These are phyloP conservation scores for Archivesica marissinica DNA, from an alignment of 1,140 invertebrate genomes.

Conservation along the genomic window DNA sequence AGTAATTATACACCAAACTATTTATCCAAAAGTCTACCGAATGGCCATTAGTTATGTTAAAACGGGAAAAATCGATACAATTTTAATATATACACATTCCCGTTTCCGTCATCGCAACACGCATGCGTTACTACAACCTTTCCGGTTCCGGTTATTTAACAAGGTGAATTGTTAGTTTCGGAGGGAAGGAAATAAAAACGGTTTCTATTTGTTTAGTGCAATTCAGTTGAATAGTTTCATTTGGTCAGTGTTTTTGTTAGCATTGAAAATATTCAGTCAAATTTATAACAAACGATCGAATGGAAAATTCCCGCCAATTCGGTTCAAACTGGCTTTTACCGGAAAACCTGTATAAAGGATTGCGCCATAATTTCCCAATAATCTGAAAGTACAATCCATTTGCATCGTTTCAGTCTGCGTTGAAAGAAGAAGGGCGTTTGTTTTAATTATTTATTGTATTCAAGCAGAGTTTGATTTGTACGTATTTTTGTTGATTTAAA, in stretches of 20 bases:
- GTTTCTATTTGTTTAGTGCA: no score
- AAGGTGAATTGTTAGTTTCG: neutral
- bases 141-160: slow-evolving; percentile 74
- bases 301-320: slow-evolving; percentile 34
- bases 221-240: no score
- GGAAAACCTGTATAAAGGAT: slow-evolving; percentile 7
- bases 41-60: slow-evolving; percentile 74
- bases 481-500: no score
- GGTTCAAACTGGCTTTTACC: slow-evolving; percentile 46
- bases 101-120: slow-evolving; percentile 71
- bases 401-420: no score
- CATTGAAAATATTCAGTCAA: neutral
- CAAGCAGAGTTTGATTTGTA: no score
- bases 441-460: no score
- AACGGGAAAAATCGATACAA: slow-evolving; percentile 81
- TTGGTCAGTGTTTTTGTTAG: neutral
- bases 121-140: slow-evolving; percentile 72
- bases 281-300: no score
- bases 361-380: slow-evolving; percentile 27
- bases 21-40: slow-evolving; percentile 68
- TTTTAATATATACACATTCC: slow-evolving; percentile 81
- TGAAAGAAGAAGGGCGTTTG: no score
- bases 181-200: neutral
- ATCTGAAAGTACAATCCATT: neutral
- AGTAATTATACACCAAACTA: slow-evolving; percentile 57